Conservation (phyloP, 2,797 vertebrate species). For the Triplophysa yarkandensis region DNA sequence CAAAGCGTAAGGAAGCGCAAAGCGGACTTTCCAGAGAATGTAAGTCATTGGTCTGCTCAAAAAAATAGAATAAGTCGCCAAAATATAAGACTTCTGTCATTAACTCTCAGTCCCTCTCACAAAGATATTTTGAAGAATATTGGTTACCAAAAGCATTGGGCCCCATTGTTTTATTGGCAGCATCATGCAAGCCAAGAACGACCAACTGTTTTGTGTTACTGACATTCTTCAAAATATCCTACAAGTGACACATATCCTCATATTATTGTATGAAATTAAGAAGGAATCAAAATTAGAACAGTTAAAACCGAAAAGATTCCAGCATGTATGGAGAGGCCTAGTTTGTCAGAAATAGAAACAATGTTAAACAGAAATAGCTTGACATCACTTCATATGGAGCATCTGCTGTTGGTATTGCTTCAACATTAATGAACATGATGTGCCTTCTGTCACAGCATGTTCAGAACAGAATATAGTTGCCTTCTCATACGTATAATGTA, state of each 20-base stretch:
- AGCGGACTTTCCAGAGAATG: constrained; percentile 86
- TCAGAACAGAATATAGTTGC: constrained; percentile 12
- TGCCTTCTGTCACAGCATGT: constrained; percentile 18
- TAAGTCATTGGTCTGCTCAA: constrained; percentile 66
- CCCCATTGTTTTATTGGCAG: no score
- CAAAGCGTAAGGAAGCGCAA: constrained; percentile 86
- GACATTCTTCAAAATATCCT: no score
- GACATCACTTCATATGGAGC: not conserved
- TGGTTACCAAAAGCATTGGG: no score
- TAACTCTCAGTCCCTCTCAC: no score
- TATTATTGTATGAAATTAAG: no score
- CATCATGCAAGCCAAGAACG: no score
- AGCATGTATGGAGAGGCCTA: not conserved
- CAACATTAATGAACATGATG: not conserved
- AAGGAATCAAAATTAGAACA: not conserved
- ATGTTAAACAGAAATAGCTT: not conserved
- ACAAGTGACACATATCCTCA: no score
- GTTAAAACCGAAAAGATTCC: not conserved
- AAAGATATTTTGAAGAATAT: no score
- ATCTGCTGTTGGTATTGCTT: constrained; percentile 5
- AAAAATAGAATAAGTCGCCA: no score
- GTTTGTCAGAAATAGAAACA: not conserved
- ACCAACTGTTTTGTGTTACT: no score
- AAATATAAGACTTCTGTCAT: no score
- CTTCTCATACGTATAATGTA: constrained; percentile 5